Conservation (phyloP, 2,888 invertebrate species). For the Tryphoninae sp. region DNA sequence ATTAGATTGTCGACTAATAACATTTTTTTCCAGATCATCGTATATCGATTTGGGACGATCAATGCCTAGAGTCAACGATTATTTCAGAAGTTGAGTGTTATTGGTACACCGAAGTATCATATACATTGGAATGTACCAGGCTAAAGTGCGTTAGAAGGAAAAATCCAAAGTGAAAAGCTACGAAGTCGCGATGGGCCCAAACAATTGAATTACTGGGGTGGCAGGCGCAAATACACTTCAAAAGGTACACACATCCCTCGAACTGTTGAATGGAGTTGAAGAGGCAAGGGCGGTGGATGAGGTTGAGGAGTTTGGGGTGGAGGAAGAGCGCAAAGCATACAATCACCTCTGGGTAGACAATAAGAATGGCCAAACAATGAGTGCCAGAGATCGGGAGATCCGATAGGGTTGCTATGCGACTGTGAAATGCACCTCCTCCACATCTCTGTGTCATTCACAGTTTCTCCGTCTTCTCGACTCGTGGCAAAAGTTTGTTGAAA, state of each 20-base stretch:
- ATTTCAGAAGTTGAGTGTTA: constrained; percentile 19
- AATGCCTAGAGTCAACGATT: background rate
- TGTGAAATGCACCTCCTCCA: constrained; percentile 39
- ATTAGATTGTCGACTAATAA: too few relatives aligned
- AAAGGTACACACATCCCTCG: constrained; percentile 63
- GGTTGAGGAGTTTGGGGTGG: constrained; percentile 13
- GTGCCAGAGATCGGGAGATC: constrained; percentile 62
- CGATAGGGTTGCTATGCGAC: constrained; percentile 63
- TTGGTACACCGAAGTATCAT: constrained; percentile 16
- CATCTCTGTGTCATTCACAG: constrained; percentile 22
- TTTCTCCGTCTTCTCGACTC: constrained; percentile 34
- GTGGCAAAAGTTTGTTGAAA: constrained; percentile 35
- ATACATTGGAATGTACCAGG: background rate
- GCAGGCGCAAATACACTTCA: constrained; percentile 58
- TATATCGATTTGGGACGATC: background rate
- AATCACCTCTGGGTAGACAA: constrained; percentile 61
- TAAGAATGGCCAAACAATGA: constrained; percentile 64
- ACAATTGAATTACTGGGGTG: constrained; percentile 61
- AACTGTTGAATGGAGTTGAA: constrained; percentile 62
- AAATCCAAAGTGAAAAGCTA: constrained; percentile 50
- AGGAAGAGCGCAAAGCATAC: constrained; percentile 53
- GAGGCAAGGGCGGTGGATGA: constrained; percentile 29
- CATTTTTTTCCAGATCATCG: background rate
- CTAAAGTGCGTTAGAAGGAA: constrained; percentile 28
- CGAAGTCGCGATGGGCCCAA: constrained; percentile 52